Base-by-base conservation (phyloP, 2,113 vertebrate species). In the Ramphastos sulfuratus region DNA sequence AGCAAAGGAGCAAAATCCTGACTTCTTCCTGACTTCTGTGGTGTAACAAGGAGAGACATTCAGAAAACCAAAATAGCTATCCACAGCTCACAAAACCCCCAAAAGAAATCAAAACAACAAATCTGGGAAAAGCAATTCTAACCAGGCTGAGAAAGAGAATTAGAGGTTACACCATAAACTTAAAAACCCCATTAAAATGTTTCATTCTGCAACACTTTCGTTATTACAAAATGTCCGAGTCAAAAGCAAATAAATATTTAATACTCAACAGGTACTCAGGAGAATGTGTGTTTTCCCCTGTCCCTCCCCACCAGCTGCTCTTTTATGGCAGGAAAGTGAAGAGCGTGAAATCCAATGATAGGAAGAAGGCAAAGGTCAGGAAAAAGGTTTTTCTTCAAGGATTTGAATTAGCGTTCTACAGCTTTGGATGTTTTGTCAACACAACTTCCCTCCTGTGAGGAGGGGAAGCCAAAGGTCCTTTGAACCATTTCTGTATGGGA, bases 361-460 rank as follows among this genome's bases (percentile, higher is more conserved):
- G 93, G 85, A 94, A 88, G 58, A 90, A 88, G 94, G 91, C 94
- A 96, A 95, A 96, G 96, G 95, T 94, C 94, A 95, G 82, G 79
- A 69, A 93, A 94, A 96, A 94, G 73, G 73, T 88, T 94, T 94
- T 94, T 90, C 87, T 95, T 93, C 73, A 85, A 94, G 91, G 73
- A 93, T 91, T 95, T 95, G 89, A 94, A 96, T 93, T 89, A 91
- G 82, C 9, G 7, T 91, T 95, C 94, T 94, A 94, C 55, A 94
- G 85, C 92, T 94, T 88, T 92, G 93, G 35, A 31, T 95, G 82
- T 96, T 96, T 96, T 96, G 95, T 90, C 95, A 95, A 95, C 89
- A 93, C 66, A 94, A 81, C 85, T 93, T 90, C 89, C 91, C 91
- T 94, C 94, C 91, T 93, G 91, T 86, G 93, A 90, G 69, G 52